Evolutionary conservation across 1,140 invertebrate species (phyloP), one percentile per base, ranked within the genome.

Genomic region (Pollicipes pollicipes): DNA sequence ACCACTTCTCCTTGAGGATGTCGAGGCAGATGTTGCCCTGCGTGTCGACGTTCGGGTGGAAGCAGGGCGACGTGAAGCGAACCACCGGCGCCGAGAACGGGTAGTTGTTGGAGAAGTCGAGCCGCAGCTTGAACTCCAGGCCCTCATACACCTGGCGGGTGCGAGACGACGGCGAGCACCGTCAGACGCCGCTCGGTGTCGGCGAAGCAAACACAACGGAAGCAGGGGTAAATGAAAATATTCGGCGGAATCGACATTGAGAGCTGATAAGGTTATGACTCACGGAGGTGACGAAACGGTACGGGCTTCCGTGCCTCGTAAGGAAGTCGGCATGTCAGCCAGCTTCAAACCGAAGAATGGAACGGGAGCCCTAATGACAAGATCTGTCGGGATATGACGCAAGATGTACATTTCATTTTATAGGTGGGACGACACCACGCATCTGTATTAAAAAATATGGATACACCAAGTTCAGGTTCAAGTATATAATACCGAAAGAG

Each of bases 1-100:
- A 95, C 95, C 95, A 98, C 77, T 97, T 96, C 76, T 97, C 94
- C 81, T 96, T 96, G 45, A 98, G 82, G 77, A 98, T 97, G 80
- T 98, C 95, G 76, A 98, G 83, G 83, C 95, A 98, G 77, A 98
- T 97, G 78, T 92, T 88, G 73, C 89, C 89, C 74, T 85, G 83
- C 35, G 82, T 81, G 81, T 97, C 94, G 66, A 98, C 91, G 80
- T 98, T 98, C 0, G 95, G 95, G 81, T 98, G 95, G 83, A 93
- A 98, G 78, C 93, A 96, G 6, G 91, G 88, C 10, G 93, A 95
- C 17, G 88, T 81, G 80, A 97, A 97, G 79, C 90, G 92, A 0
- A 97, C 94, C 75, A 88, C 83, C 21, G 95, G 95, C 45, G 95
- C 89, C 67, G 88, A 87, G 78, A 95, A 97, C 3, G 95, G 95